Evolutionary conservation across 2,888 invertebrate genomes (phyloP), one percentile per base, ranked within the genome.

Genomic region (Lycia hirtaria): DNA sequence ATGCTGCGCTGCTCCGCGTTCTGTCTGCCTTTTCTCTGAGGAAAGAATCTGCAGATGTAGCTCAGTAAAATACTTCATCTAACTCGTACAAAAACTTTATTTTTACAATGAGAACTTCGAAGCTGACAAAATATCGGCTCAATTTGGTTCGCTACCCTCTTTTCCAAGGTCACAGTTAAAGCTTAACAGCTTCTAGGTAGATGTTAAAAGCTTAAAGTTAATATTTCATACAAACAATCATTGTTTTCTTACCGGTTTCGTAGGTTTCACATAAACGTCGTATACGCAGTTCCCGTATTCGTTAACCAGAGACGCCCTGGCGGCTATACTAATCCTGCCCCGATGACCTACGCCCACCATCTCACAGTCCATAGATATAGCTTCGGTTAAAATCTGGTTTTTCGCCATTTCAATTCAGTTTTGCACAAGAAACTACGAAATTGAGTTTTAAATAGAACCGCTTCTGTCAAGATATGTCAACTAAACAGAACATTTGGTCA

Each of bases 281-380:
- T 47, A 62, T 0, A 64, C 19, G 28, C 62, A 62, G 0, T 20
- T 7, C 6, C 52, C 55, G 3, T 53, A 2, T 19, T 64, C 61
- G 20, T 64, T 60, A 0, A 64, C 62, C 1, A 64, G 20, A 2
- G 64, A 62, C 0, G 60, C 64, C 40, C 59, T 51, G 0, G 64
- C 64, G 0, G 22, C 54, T 17, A 62, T 48, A 6, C 40, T 50
- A 5, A 57, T 50, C 2, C 19, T 15, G 0, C 63, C 57, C 0
- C 26, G 26, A 0, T 1, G 20, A 0, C 55, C 49, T 0, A 55
- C 45, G 3, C 62, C 62, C 0, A 61, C 64, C 64, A 64, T 64
- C 19, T 64, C 61, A 19, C 61, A 64, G 9, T 64, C 64, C 26
- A 64, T 33, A 0, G 64, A 55, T 1, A 64, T 7, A 0, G 56